Evolutionary conservation across 1,140 invertebrate genomes (phyloP).

Genomic region (Pygmarrhopalites habei): DNA sequence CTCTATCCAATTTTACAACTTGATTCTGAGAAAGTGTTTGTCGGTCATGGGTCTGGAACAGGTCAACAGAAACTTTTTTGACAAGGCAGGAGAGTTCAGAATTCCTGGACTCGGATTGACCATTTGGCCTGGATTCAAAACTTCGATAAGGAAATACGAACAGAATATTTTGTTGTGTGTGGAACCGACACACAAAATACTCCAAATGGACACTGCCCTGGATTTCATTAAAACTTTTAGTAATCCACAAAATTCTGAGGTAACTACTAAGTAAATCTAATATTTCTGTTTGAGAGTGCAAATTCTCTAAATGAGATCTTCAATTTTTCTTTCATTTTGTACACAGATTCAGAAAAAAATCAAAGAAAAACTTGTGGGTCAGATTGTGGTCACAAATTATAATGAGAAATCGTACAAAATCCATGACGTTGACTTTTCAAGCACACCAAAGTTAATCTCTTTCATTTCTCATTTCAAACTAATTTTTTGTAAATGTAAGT

Average conservation of each 20-base stretch:
- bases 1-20: conserved; percentile 60
- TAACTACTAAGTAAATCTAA: too few species aligned
- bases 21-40: conserved; percentile 64
- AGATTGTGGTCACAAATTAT: conserved; percentile 52
- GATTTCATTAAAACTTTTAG: too few species aligned
- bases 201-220: conserved; percentile 52
- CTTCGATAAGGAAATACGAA: conserved; percentile 72
- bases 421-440: conserved; percentile 71
- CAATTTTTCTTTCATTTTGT: too few species aligned
- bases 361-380: conserved; percentile 46
- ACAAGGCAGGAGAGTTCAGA: too few species aligned
- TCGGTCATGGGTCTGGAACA: conserved; percentile 44
- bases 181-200: conserved; percentile 69
- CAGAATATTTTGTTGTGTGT: conserved; percentile 58
- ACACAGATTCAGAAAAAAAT: too few species aligned
- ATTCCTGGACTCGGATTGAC: background rate
- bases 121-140: conserved; percentile 53
- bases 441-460: conserved; percentile 62
- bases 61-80: conserved; percentile 53
- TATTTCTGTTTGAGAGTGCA: too few species aligned
- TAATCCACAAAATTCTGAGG: too few species aligned
- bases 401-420: conserved; percentile 69
- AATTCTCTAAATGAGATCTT: too few species aligned
- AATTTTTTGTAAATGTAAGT: conserved; percentile 47
- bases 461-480: conserved; percentile 47